These are phyloP conservation scores for Scaptomyza tumidula DNA, from an alignment of 2,888 invertebrate genomes.

Conservation along the genomic window DNA sequence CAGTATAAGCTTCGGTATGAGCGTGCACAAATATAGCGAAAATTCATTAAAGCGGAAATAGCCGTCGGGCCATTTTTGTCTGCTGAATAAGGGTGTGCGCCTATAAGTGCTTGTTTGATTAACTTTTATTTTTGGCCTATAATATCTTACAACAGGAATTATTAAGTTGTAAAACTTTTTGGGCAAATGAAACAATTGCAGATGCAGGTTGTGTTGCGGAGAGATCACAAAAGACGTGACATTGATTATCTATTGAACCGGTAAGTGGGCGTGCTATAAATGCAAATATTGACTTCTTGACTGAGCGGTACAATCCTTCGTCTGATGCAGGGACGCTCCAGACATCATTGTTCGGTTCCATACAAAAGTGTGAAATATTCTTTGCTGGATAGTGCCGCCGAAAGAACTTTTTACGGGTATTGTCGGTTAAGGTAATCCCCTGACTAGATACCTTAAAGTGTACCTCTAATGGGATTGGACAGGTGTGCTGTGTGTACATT, in stretches of 20 bases:
- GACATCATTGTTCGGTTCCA: conserved; percentile 95
- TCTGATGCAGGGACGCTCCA: conserved; percentile 85
- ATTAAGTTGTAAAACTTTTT: conserved; percentile 79
- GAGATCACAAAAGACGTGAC: conserved; percentile 97
- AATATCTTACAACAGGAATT: conserved; percentile 61
- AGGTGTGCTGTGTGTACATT: conserved; percentile 87
- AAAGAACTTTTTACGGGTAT: conserved; percentile 93
- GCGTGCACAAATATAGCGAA: too few species aligned
- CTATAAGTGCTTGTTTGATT: too few species aligned
- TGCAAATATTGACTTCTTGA: conserved; percentile 91
- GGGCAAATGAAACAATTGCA: conserved; percentile 90
- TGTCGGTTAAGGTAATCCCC: conserved; percentile 98
- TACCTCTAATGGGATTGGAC: conserved; percentile 89
- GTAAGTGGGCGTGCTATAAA: conserved; percentile 96
- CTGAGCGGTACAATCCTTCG: conserved; percentile 53
- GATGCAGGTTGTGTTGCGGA: conserved; percentile 96
- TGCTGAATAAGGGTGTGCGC: too few species aligned
- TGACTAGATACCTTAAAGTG: conserved; percentile 98
- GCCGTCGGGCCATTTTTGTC: too few species aligned
- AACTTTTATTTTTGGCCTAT: not conserved
- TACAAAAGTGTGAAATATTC: conserved; percentile 95
- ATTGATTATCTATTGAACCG: conserved; percentile 95
- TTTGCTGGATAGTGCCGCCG: conserved; percentile 96
- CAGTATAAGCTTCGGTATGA: too few species aligned
- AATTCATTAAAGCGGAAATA: too few species aligned